phyloP scores from a whole-genome alignment of 2,797 vertebrate species.

The Rhodeus uyekii region DNA sequence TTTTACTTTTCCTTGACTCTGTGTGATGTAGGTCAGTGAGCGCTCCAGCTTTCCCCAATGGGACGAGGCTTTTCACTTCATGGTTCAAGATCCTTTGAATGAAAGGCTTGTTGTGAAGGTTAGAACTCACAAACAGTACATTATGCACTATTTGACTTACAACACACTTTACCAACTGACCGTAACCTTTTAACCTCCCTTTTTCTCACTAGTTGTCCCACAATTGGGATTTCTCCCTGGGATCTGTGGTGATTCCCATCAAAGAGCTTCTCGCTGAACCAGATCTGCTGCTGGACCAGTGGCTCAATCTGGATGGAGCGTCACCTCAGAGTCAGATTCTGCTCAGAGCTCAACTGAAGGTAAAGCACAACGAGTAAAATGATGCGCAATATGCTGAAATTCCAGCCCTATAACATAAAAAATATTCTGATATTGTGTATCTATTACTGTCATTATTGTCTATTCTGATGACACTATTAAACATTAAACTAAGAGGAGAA shows the following conservation, averaged over 20 bases:
- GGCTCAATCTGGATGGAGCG: slow-evolving; percentile 81
- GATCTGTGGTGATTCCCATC: slow-evolving; percentile 81
- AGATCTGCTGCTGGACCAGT: slow-evolving; percentile 82
- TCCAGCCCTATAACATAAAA: too few species aligned
- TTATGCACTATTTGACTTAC: background rate
- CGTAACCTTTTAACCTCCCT: background rate
- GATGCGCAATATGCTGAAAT: too few species aligned
- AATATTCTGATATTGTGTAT: too few species aligned
- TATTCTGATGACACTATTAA: too few species aligned
- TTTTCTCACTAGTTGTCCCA: slow-evolving; percentile 72
- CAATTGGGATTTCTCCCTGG: slow-evolving; percentile 77
- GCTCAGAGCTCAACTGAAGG: slow-evolving; percentile 86
- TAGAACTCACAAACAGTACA: background rate
- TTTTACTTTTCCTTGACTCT: background rate
- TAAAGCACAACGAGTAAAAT: too few species aligned
- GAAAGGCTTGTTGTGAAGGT: slow-evolving; percentile 88
- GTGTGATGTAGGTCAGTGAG: slow-evolving; percentile 74
- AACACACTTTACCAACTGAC: background rate
- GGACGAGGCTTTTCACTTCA: slow-evolving; percentile 87
- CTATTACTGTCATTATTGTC: too few species aligned
- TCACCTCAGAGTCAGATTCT: slow-evolving; percentile 82
- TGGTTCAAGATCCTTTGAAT: slow-evolving; percentile 78
- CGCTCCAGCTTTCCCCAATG: slow-evolving; percentile 82
- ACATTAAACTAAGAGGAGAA: too few species aligned
- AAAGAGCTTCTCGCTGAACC: slow-evolving; percentile 82